Conservation (phyloP, 2,113 vertebrate species). For the Campylomormyrus numenius region DNA sequence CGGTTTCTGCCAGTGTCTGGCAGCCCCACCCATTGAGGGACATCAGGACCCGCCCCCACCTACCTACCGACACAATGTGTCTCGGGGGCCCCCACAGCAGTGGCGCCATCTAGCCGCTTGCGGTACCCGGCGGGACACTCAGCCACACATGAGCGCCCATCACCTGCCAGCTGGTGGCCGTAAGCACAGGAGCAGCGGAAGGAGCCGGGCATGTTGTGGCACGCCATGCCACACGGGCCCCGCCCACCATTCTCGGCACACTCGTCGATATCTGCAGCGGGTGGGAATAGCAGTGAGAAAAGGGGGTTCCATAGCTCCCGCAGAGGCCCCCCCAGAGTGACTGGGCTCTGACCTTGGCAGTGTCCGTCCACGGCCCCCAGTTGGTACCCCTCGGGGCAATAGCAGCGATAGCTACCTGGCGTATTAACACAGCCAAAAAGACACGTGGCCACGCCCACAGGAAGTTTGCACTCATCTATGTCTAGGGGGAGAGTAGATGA, state of each 20-base stretch:
- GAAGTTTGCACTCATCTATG: slow-evolving; percentile 47
- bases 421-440: slow-evolving; percentile 47
- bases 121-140: slow-evolving; percentile 46
- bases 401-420: slow-evolving; percentile 44
- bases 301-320: not conserved
- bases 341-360: slow-evolving; percentile 36
- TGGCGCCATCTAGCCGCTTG: slow-evolving; percentile 1
- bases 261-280: slow-evolving; percentile 40
- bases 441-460: slow-evolving; percentile 34
- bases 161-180: slow-evolving; percentile 35
- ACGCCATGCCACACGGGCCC: slow-evolving; percentile 34
- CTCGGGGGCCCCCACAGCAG: slow-evolving; percentile 9
- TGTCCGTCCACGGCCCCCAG: slow-evolving; percentile 25
- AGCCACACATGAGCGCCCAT: slow-evolving; percentile 41
- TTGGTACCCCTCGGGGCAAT: slow-evolving; percentile 42
- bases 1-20: not conserved
- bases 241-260: slow-evolving; percentile 35
- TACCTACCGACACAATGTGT: slow-evolving; percentile 44
- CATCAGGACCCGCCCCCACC: not conserved
- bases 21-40: not conserved
- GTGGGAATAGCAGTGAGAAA: not conserved
- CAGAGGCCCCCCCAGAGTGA: not conserved
- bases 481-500: slow-evolving; percentile 30
- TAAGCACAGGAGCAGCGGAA: slow-evolving; percentile 42
- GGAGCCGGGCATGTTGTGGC: slow-evolving; percentile 45